Conservation (phyloP, 2,888 invertebrate species). For the Papilio demoleus region DNA sequence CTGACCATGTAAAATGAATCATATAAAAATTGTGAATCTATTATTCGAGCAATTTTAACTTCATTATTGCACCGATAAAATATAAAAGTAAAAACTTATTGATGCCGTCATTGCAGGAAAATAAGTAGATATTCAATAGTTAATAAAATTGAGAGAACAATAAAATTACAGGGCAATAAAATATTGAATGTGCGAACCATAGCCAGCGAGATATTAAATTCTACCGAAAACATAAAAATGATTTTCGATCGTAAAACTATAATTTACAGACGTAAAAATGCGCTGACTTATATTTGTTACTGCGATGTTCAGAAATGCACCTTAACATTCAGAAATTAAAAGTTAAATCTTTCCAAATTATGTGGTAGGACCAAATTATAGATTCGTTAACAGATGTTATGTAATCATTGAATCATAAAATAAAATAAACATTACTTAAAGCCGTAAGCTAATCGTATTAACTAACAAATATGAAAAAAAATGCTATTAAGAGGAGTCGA, state of each 20-base stretch:
- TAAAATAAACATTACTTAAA: too few relatives aligned
- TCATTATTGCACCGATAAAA: constrained; percentile 47
- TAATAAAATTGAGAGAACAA: constrained; percentile 84
- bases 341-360: not conserved
- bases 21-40: not conserved
- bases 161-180: constrained; percentile 83
- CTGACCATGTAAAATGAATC: too few relatives aligned
- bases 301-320: constrained; percentile 47
- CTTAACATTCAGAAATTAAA: constrained; percentile 47
- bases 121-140: constrained; percentile 80
- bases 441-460: too few relatives aligned
- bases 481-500: too few relatives aligned
- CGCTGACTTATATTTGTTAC: constrained; percentile 77
- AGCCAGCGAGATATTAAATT: constrained; percentile 83
- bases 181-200: constrained; percentile 79
- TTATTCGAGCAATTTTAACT: constrained; percentile 41
- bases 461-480: too few relatives aligned
- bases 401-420: not conserved
- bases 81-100: constrained; percentile 60
- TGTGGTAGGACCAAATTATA: not conserved
- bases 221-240: constrained; percentile 83
- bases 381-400: not conserved
- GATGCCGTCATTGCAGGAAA: constrained; percentile 62
- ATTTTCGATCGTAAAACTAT: constrained; percentile 84
- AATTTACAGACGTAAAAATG: constrained; percentile 84